phyloP scores from a whole-genome alignment of 2,888 invertebrate genomes.

The Sphecodes monilicornis region DNA sequence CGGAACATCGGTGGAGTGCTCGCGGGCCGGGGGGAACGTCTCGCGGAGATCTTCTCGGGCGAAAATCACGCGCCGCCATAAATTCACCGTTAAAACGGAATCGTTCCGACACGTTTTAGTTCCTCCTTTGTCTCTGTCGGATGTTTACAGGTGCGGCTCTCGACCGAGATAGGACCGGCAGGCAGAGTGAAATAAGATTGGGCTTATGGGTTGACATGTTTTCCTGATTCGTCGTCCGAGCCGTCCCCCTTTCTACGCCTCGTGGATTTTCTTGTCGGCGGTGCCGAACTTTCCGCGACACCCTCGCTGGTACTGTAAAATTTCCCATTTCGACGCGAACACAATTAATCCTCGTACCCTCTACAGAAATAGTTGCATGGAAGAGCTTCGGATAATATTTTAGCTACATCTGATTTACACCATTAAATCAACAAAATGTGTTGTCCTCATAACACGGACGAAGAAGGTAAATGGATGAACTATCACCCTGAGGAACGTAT shows the following conservation, averaged over 20 bases:
- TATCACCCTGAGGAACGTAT: too few species aligned
- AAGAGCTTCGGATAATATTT: background rate
- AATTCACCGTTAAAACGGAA: conserved; percentile 72
- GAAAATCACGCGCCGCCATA: conserved; percentile 71
- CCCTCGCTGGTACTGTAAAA: background rate
- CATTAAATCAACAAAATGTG: too few species aligned
- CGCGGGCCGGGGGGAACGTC: conserved; percentile 39
- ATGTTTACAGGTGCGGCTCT: conserved; percentile 65
- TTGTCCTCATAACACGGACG: too few species aligned
- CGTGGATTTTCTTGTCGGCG: conserved; percentile 54
- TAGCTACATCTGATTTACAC: too few species aligned
- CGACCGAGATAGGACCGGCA: conserved; percentile 54
- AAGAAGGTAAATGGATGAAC: too few species aligned
- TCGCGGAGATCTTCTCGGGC: conserved; percentile 65
- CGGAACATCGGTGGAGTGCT: conserved; percentile 40
- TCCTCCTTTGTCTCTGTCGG: conserved; percentile 69
- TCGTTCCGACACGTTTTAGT: conserved; percentile 67
- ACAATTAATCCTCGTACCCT: background rate
- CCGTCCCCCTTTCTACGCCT: conserved; percentile 8
- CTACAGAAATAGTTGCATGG: background rate
- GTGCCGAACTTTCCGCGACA: conserved; percentile 26
- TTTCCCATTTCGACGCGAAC: background rate
- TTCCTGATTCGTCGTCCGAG: conserved; percentile 45
- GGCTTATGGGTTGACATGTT: conserved; percentile 69
- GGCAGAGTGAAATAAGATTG: conserved; percentile 65